Conservation (phyloP, 2,113 vertebrate genomes). For the Rousettus leschenaultii region DNA sequence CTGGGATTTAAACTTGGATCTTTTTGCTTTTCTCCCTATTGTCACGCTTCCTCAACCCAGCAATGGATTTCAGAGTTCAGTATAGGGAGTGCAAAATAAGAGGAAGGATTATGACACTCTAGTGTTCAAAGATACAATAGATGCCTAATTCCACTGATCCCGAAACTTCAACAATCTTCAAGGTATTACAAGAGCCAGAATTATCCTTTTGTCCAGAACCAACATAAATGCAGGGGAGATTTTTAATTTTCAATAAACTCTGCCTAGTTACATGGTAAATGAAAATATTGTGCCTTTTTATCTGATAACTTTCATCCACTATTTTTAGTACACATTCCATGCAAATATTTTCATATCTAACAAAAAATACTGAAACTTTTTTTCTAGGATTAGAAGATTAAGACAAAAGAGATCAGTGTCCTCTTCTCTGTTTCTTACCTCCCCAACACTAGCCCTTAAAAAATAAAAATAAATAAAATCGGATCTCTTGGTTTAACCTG, state of each 20-base stretch:
- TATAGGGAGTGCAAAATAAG: not conserved
- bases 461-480: not conserved
- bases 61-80: not conserved
- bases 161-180: not conserved
- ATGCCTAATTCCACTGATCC: not conserved
- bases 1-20: not conserved
- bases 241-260: not conserved
- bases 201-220: not conserved
- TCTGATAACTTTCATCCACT: not conserved
- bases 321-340: not conserved
- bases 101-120: not conserved
- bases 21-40: not conserved
- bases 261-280: not conserved
- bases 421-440: not conserved
- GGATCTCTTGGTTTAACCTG: not conserved
- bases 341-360: not conserved
- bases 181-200: not conserved
- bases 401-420: not conserved
- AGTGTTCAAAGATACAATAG: not conserved
- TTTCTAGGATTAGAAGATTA: not conserved
- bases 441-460: not conserved
- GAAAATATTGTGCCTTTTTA: not conserved
- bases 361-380: not conserved
- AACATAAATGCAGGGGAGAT: not conserved
- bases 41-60: not conserved